Evolutionary conservation across 2,113 vertebrate genomes (phyloP), one percentile per base, ranked within the genome.

Genomic region (Axis porcinus): DNA sequence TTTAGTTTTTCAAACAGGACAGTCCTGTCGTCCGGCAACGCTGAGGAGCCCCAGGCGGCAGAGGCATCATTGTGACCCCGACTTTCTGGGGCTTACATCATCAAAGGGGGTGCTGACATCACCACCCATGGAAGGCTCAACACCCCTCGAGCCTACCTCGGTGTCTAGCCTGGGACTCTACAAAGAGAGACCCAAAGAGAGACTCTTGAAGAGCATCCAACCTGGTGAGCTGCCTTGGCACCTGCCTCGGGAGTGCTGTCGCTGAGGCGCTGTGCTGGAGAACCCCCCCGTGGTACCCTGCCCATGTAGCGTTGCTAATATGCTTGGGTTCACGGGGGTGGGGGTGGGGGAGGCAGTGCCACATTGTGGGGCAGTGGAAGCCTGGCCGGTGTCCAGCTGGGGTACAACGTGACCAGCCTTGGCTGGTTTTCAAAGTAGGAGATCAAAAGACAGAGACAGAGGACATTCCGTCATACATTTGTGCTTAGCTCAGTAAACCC

Each of bases 201-300:
- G 2, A 7, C 9, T 7, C 60, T 62, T 17, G 25, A 64, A 54
- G 7, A 30, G 28, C 2, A 1, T 8, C 16, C 0, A 5, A 36
- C 57, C 57, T 21, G 0, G 1, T 0, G 13, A 78, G 64, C 16
- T 4, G 0, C 2, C 19, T 7, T 0, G n/a, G 9, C 8, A 1
- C 21, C 86, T 67, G 12, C 60, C 33, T 50, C 9, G 2, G 19
- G 30, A 58, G 7, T 0, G 16, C 1, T 2, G 3, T 36, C 6
- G 0, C 27, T 0, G 23, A 11, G 58, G 6, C 8, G 0, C 23
- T 1, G 36, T 7, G 17, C 7, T 25, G 9, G 27, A 84, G 50
- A 21, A 15, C 19, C 4, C 40, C 33, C 6, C 0, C 0, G 1
- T 40, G 52, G 27, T 14, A 23, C 21, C 36, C 45, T 6, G 4